phyloP scores from a whole-genome alignment of 2,888 invertebrate genomes.

The Caenorhabditis sp. region DNA sequence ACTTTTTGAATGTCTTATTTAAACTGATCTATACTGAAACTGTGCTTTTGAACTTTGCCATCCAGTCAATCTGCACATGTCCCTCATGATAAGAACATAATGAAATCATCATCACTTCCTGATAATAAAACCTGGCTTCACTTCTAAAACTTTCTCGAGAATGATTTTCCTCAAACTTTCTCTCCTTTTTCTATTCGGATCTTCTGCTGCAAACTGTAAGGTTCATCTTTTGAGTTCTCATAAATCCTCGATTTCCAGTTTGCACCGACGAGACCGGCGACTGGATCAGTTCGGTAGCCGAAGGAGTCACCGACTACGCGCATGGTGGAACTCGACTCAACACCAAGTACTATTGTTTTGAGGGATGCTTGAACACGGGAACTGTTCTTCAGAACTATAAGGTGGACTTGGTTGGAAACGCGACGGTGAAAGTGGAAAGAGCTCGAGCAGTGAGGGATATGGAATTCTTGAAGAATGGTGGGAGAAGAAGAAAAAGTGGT shows the following conservation, averaged over 20 bases:
- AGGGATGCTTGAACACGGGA: conserved; percentile 68
- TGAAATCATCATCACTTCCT: conserved; percentile 35
- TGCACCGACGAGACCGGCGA: conserved; percentile 63
- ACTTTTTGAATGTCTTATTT: neutral
- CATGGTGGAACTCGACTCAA: conserved; percentile 59
- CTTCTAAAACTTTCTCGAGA: neutral
- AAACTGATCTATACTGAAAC: neutral
- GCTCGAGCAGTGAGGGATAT: conserved; percentile 16
- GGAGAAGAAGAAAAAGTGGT: neutral
- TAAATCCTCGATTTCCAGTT: conserved; percentile 35
- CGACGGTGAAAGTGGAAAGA: conserved; percentile 27
- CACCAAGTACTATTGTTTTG: conserved; percentile 65
- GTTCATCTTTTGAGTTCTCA: neutral
- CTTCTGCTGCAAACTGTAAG: conserved; percentile 28
- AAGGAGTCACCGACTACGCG: conserved; percentile 65
- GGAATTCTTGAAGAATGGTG: conserved; percentile 14
- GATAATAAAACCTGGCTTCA: neutral
- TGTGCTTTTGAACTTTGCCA: conserved; percentile 9
- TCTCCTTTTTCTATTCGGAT: conserved; percentile 2
- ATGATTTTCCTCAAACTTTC: neutral
- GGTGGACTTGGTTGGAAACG: conserved; percentile 47
- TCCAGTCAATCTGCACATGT: neutral
- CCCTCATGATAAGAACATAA: conserved; percentile 8
- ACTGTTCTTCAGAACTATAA: conserved; percentile 72
- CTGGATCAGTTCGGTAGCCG: conserved; percentile 62